phyloP scores from a whole-genome alignment of 2,797 vertebrate genomes.

The Sylvia borin region DNA sequence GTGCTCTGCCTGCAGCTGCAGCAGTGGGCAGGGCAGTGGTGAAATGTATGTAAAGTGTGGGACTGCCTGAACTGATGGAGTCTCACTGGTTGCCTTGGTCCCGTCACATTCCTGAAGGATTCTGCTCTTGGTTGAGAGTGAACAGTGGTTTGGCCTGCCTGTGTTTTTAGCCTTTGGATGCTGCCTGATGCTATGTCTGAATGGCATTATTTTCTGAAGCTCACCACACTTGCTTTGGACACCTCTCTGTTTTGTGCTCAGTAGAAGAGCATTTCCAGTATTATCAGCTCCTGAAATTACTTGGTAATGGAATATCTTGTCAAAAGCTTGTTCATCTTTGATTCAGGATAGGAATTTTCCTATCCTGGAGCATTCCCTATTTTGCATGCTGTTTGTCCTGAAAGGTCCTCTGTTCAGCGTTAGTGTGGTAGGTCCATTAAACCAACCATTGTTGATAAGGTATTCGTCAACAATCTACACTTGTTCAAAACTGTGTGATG shows the following conservation, averaged over 20 bases:
- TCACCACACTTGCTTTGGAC: neutral
- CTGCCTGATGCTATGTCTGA: neutral
- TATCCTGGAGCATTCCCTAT: neutral
- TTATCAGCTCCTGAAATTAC: neutral
- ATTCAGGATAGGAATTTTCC: neutral
- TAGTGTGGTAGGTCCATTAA: neutral
- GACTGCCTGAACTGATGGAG: neutral
- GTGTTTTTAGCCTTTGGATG: neutral
- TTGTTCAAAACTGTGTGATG: neutral
- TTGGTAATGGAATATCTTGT: neutral
- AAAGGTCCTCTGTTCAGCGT: neutral
- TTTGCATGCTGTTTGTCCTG: neutral
- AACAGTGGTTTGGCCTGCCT: neutral
- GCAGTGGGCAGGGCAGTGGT: neutral
- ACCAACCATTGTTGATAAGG: neutral
- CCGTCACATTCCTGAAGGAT: neutral
- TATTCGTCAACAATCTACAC: neutral
- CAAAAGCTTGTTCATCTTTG: neutral
- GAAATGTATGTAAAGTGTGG: neutral
- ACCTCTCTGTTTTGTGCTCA: neutral
- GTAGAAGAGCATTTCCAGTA: neutral
- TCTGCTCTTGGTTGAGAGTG: neutral
- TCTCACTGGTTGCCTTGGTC: neutral
- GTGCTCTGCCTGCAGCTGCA: neutral
- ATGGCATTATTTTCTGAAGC: neutral